Base-by-base conservation (phyloP, 2,888 invertebrate species). In the Luffia ferchaultella region DNA sequence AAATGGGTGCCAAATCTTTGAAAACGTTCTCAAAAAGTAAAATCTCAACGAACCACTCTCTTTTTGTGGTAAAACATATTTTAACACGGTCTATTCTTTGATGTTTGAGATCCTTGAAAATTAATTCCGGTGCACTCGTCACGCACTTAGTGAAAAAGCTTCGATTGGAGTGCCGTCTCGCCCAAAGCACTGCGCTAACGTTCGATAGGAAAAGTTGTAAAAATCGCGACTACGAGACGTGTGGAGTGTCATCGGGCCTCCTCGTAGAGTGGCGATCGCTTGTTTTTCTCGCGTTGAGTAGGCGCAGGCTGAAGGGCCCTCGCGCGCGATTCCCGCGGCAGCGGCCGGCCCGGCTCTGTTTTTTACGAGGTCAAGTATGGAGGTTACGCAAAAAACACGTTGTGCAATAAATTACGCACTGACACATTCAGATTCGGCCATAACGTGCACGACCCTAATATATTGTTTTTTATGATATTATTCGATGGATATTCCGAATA, bases 341-440 rank as follows among this genome's bases (percentile, higher is more conserved):
- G 16, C 16, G 1, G 66, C 69, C 63, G 66, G 73, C 20, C 18
- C 65, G 64, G 69, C 73, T 64, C 76, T 80, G 80, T 78, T 69
- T 80, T 82, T 82, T 82, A 83, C 75, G 82, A 78, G 82, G 82
- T 82, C 82, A 83, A 82, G 82, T 66, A 73, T 71, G 69, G 70
- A 49, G 49, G 68, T 73, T 70, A 72, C 73, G 73, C 79, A 80
- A 80, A 82, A 82, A 83, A 79, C 73, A 73, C 75, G 70, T 71
- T 72, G 71, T 67, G 64, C 74, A 67, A 80, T 82, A 82, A 82
- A 82, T 83, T 80, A 78, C 76, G 73, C 75, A 79, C 78, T 80
- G 82, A 82, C 82, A 80, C 79, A 79, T 77, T 80, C 82, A 82
- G 80, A 82, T 77, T 78, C 73, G 66, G 65, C 75, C 76, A 76